Base-by-base conservation (phyloP, 2,113 vertebrate species). In the Phrynosoma blainvillii region DNA sequence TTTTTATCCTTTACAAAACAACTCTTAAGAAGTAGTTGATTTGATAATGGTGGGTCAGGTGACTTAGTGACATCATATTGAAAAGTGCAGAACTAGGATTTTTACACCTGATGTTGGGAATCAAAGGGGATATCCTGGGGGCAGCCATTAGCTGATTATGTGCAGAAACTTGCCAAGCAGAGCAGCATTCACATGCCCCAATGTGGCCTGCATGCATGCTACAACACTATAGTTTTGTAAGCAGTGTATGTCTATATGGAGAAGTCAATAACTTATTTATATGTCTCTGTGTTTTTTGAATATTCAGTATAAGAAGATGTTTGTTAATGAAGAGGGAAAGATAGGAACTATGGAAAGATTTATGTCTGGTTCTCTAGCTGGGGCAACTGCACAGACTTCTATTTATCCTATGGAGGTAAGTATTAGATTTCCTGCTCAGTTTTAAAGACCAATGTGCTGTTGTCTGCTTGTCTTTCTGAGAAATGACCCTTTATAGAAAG, bases 381-480 rank as follows among this genome's bases (percentile, higher is more conserved):
- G 98, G 70, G 98, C 98, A 75, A 99, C 98, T 20, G 98, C 98
- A 27, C 98, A 99, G 93, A 98, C 98, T 0, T 97, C 97, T 85
- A 99, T 99, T 95, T 99, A 99, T 94, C 98, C 98, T n/a, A 98
- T 99, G 98, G 98, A 99, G 97, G 98, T 98, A 93, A 91, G 97
- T 77, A 36, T 18, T 86, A 88, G 76, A 84, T 12, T 47, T 87
- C 78, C 73, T 89, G 7, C 74, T 89, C 25, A 47, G 0, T 0
- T 0, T 36, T 5, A 40, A 89, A 70, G 11, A 30, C 2, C 4
- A 70, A 23, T 27, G 42, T 20, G 4, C 7, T 18, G 5, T 42
- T 56, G 18, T 40, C 21, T 40, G 8, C 42, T 1, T 23, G 68
- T 21, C 62, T 56, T 42, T 74, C 54, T 14, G 42, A 32, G 32